phyloP scores from a whole-genome alignment of 2,113 vertebrate genomes.

The Cyanoramphus novaezelandiae region DNA sequence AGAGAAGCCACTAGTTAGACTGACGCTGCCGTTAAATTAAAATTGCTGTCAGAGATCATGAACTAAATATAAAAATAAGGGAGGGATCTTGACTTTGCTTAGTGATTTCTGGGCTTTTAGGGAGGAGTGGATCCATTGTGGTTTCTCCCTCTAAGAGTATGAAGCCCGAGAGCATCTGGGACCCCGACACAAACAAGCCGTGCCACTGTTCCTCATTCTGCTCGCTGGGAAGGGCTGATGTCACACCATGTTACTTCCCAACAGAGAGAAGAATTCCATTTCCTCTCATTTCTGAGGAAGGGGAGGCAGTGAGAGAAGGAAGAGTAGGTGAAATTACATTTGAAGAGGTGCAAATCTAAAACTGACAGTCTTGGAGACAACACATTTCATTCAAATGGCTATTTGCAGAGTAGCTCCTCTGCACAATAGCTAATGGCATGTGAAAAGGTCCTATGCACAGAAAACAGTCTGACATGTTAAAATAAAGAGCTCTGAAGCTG shows the following conservation, averaged over 20 bases:
- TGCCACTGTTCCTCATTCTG: not conserved
- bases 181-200: not conserved
- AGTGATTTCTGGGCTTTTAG: not conserved
- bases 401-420: not conserved
- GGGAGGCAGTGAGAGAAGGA: not conserved
- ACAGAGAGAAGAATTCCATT: not conserved
- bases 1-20: rapidly evolving
- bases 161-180: not conserved
- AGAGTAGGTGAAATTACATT: not conserved
- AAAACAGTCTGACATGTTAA: not conserved
- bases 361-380: not conserved
- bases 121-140: not conserved
- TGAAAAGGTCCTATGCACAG: not conserved
- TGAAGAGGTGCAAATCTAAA: not conserved
- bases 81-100: not conserved
- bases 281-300: not conserved
- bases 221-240: not conserved
- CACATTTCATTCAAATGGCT: not conserved
- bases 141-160: not conserved
- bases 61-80: not conserved
- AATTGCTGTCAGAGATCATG: not conserved
- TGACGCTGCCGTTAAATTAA: rapidly evolving
- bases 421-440: not conserved
- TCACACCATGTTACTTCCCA: not conserved
- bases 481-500: conserved; percentile 16